Conservation (phyloP, 2,797 vertebrate species). For the Acrossocheilus wenchowensis region DNA sequence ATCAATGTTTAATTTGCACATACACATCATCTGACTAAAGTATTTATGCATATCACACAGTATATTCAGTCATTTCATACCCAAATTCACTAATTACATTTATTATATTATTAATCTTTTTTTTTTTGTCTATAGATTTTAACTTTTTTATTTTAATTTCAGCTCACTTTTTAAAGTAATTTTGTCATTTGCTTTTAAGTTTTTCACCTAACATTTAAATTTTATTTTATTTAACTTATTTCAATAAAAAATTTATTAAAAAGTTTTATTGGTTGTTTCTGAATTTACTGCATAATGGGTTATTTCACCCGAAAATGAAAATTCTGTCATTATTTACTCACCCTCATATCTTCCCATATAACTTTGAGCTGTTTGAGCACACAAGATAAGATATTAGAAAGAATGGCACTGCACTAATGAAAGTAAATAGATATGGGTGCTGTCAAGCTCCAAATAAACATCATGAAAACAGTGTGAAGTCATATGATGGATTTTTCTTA, state of each 20-base stretch:
- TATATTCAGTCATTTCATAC: not conserved
- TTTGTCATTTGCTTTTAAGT: not conserved
- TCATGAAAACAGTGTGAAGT: not conserved
- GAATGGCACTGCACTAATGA: not conserved
- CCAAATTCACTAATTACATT: not conserved
- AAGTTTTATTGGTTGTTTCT: not conserved
- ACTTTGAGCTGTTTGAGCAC: not conserved
- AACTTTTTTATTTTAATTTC: not conserved
- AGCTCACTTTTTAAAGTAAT: not conserved
- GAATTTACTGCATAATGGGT: not conserved
- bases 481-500: not conserved
- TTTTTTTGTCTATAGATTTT: not conserved
- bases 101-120: not conserved
- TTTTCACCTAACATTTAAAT: not conserved
- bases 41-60: not conserved
- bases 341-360: not conserved
- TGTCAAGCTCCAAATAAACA: not conserved
- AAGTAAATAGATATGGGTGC: not conserved
- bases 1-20: not conserved
- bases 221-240: not conserved
- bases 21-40: not conserved
- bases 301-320: not conserved
- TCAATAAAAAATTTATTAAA: not conserved
- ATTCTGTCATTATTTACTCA: not conserved
- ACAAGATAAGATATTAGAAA: not conserved